phyloP scores from a whole-genome alignment of 64 coral and sea anemone genomes.

The Pocillopora verrucosa region DNA sequence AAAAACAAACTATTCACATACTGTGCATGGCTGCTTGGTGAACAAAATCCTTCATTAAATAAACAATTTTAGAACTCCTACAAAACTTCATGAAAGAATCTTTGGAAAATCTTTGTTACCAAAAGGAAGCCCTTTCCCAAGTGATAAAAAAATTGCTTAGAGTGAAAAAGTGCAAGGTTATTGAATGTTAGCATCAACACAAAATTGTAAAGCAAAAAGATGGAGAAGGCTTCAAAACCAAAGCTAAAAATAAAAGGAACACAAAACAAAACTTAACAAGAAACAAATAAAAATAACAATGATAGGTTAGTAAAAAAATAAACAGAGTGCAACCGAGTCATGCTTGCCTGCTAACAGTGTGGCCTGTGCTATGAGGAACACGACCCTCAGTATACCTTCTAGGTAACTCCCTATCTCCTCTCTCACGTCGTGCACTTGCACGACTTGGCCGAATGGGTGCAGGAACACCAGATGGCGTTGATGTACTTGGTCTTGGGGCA shows the following conservation, averaged over 20 bases:
- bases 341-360: conserved; percentile 21
- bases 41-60: too few species aligned
- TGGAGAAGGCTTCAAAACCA: background rate
- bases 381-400: conserved; percentile 92
- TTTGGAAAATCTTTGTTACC: too few species aligned
- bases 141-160: background rate
- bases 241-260: background rate
- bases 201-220: background rate
- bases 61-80: too few species aligned
- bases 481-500: conserved; percentile 49
- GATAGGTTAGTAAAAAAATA: background rate
- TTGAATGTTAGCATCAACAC: background rate
- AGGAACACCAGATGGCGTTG: conserved; percentile 39
- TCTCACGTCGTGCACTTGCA: conserved; percentile 55
- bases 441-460: conserved; percentile 58
- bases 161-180: background rate
- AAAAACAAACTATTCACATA: too few species aligned
- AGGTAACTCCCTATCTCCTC: conserved; percentile 54
- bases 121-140: background rate
- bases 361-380: conserved; percentile 11
- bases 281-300: background rate
- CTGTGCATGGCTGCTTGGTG: too few species aligned
- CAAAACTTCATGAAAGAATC: too few species aligned
- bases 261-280: background rate
- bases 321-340: conserved; percentile 18